These are phyloP conservation scores for Melipona beecheii DNA, from an alignment of 2,888 invertebrate genomes.

Conservation along the genomic window DNA sequence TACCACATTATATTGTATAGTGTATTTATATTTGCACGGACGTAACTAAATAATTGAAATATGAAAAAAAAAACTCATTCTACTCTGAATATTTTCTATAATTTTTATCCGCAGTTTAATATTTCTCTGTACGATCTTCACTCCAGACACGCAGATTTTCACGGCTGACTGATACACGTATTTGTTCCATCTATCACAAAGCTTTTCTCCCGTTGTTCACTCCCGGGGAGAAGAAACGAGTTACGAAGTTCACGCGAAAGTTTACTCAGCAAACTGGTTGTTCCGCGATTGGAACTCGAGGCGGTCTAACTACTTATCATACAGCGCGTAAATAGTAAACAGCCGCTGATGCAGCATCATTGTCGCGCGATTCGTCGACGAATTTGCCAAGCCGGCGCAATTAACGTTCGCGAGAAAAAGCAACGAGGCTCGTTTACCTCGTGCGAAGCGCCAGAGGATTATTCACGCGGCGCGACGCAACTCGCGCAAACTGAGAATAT, in stretches of 20 bases:
- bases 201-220: not conserved
- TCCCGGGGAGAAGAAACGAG: not conserved
- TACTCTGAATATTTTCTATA: too few species aligned
- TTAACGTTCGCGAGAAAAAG: slow-evolving; percentile 7
- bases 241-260: slow-evolving; percentile 13
- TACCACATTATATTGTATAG: too few species aligned
- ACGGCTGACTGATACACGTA: too few species aligned
- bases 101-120: too few species aligned
- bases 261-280: slow-evolving; percentile 27
- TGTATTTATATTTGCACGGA: too few species aligned
- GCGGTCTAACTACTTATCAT: slow-evolving; percentile 19
- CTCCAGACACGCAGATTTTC: too few species aligned
- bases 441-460: not conserved
- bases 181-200: not conserved
- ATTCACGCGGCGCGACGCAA: not conserved
- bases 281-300: not conserved
- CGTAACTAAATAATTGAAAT: too few species aligned
- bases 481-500: not conserved
- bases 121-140: too few species aligned
- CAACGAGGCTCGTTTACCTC: not conserved
- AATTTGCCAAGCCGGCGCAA: slow-evolving; percentile 3
- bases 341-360: not conserved
- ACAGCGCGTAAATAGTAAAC: slow-evolving; percentile 26
- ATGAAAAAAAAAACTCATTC: too few species aligned
- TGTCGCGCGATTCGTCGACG: not conserved